phyloP scores from a whole-genome alignment of 2,113 vertebrate genomes.

The Tetraodon nigroviridis region DNA sequence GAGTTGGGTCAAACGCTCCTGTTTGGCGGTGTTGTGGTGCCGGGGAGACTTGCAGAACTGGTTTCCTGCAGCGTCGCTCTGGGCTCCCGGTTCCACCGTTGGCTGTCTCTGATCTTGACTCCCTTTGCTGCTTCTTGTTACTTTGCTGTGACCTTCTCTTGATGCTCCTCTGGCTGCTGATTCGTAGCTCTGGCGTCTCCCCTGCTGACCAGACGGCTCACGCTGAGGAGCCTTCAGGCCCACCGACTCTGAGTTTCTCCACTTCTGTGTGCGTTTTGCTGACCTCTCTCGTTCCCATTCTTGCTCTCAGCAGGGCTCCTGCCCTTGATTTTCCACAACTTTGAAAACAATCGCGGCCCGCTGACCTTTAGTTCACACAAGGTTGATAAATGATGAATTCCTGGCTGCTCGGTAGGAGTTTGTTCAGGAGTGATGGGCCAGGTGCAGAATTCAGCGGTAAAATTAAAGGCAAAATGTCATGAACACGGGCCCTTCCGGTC shows the following conservation, averaged over 20 bases:
- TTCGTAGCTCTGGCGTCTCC: background rate
- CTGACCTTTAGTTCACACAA: slow-evolving; percentile 49
- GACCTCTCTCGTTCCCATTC: slow-evolving; percentile 17
- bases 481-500: background rate
- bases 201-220: slow-evolving; percentile 7
- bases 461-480: slow-evolving; percentile 14
- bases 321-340: slow-evolving; percentile 17
- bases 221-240: slow-evolving; percentile 17
- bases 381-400: slow-evolving; percentile 13
- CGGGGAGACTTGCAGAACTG: too few species aligned
- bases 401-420: background rate
- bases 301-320: slow-evolving; percentile 1
- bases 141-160: slow-evolving; percentile 33
- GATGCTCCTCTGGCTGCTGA: slow-evolving; percentile 16
- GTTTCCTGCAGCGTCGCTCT: too few species aligned
- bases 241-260: slow-evolving; percentile 20
- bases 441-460: slow-evolving; percentile 18
- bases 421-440: background rate
- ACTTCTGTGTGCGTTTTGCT: slow-evolving; percentile 19
- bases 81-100: too few species aligned
- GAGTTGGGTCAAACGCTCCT: background rate
- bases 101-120: background rate
- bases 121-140: slow-evolving; percentile 7
- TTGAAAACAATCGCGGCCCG: slow-evolving; percentile 13
- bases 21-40: background rate